Conservation (phyloP, 2,888 invertebrate genomes). For the Molorchus minor region DNA sequence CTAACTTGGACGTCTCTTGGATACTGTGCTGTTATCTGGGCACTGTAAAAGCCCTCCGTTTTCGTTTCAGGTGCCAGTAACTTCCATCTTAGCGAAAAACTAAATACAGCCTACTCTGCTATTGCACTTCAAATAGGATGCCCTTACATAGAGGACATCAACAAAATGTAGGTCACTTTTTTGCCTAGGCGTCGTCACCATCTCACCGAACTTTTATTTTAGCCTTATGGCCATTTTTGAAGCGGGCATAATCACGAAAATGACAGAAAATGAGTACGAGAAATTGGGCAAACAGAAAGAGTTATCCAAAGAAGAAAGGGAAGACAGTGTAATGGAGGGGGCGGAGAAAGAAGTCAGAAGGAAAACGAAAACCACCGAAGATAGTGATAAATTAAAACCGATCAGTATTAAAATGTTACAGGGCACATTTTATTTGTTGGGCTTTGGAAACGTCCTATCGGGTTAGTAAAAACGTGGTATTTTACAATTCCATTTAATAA, state of each 20-base stretch:
- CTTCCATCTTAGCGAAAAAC: conserved; percentile 79
- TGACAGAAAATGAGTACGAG: conserved; percentile 79
- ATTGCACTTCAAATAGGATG: conserved; percentile 81
- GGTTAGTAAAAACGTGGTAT: conserved; percentile 63
- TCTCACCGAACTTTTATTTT: too few species aligned
- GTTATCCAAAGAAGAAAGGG: conserved; percentile 59
- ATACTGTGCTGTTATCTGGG: background rate
- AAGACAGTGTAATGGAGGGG: conserved; percentile 41
- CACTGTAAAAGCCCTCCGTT: conserved; percentile 5
- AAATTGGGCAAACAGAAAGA: conserved; percentile 70
- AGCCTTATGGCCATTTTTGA: conserved; percentile 79
- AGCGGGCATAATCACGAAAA: conserved; percentile 79
- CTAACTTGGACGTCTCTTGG: too few species aligned
- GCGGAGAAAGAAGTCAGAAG: conserved; percentile 50
- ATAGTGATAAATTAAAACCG: conserved; percentile 66
- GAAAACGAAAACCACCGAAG: conserved; percentile 51
- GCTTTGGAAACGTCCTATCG: conserved; percentile 71
- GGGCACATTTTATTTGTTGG: conserved; percentile 76
- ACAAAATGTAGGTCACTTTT: conserved; percentile 66
- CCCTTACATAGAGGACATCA: conserved; percentile 77
- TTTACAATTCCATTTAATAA: background rate
- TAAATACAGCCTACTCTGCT: conserved; percentile 80
- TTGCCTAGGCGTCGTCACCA: background rate
- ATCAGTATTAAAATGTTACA: conserved; percentile 76
- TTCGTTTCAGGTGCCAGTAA: conserved; percentile 66